phyloP scores from a whole-genome alignment of 2,888 invertebrate species.

The Leistus spinibarbis region DNA sequence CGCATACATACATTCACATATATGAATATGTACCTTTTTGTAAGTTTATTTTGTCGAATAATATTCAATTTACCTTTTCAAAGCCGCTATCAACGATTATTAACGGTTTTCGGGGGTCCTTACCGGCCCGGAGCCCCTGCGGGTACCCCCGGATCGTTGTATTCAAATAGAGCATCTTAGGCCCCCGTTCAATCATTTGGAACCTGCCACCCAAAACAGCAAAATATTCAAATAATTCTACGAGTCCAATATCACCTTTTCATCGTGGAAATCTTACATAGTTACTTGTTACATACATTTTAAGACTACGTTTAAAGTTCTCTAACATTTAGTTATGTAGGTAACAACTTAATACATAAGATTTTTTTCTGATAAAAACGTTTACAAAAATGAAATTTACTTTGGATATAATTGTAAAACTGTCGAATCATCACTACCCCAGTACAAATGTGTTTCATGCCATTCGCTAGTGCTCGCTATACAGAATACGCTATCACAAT shows the following conservation, averaged over 20 bases:
- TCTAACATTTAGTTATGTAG: too few species aligned
- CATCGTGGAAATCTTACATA: too few species aligned
- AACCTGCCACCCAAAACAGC: slow-evolving; percentile 53
- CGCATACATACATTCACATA: too few species aligned
- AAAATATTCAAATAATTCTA: too few species aligned
- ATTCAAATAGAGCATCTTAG: slow-evolving; percentile 85
- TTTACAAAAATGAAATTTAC: slow-evolving; percentile 55
- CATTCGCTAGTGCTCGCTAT: slow-evolving; percentile 81
- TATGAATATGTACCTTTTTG: not conserved
- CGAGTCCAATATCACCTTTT: too few species aligned
- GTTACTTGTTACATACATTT: too few species aligned
- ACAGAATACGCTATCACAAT: slow-evolving; percentile 71
- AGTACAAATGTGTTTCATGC: slow-evolving; percentile 84
- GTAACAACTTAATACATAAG: too few species aligned
- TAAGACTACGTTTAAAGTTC: too few species aligned
- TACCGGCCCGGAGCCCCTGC: slow-evolving; percentile 80
- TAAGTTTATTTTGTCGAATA: not conserved
- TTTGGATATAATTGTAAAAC: slow-evolving; percentile 78
- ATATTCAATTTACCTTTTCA: slow-evolving; percentile 59
- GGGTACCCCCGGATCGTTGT: slow-evolving; percentile 84
- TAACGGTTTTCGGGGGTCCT: slow-evolving; percentile 77
- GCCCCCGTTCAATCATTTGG: slow-evolving; percentile 65
- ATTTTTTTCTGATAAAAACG: too few species aligned
- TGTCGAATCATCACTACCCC: slow-evolving; percentile 80
- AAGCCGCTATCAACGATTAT: slow-evolving; percentile 78